Evolutionary conservation across 2,113 vertebrate genomes (phyloP).

Genomic region (Nothobranchius kuhntae): DNA sequence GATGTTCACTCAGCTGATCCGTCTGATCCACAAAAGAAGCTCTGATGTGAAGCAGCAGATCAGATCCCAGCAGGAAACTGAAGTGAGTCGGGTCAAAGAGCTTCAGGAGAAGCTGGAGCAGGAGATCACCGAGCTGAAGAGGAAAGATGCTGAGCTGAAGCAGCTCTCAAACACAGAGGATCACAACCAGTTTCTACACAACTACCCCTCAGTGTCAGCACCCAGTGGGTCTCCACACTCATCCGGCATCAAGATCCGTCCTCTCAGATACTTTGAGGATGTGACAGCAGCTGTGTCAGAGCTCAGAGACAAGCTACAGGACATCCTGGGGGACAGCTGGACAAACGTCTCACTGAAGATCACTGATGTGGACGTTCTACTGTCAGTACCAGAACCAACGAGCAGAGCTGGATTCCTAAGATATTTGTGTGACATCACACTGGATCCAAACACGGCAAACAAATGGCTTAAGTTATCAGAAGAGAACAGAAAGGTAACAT

Average conservation of each 20-base stretch:
- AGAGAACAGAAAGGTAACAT: neutral
- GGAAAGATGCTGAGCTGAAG: too few relatives aligned
- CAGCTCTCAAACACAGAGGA: too few relatives aligned
- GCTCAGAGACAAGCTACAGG: neutral
- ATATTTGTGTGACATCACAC: neutral
- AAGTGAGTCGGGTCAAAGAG: too few relatives aligned
- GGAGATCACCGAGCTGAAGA: too few relatives aligned
- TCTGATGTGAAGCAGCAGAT: too few relatives aligned
- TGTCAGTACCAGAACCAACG: neutral
- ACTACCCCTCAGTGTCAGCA: slow-evolving; percentile 7
- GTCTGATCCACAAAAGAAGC: too few relatives aligned
- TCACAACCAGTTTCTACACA: neutral
- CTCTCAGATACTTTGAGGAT: slow-evolving; percentile 3
- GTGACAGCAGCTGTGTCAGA: slow-evolving; percentile 7
- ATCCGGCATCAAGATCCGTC: neutral
- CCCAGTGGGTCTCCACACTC: slow-evolving; percentile 5
- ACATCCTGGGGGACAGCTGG: neutral
- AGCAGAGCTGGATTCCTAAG: slow-evolving; percentile 1
- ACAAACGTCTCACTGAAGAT: neutral
- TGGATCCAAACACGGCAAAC: neutral
- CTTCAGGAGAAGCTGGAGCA: too few relatives aligned
- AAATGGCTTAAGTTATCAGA: neutral
- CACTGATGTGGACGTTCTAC: neutral
- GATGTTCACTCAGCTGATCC: neutral
- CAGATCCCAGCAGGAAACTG: too few relatives aligned